Conservation (phyloP, 1,140 invertebrate genomes). For the Aphelinus certus region DNA sequence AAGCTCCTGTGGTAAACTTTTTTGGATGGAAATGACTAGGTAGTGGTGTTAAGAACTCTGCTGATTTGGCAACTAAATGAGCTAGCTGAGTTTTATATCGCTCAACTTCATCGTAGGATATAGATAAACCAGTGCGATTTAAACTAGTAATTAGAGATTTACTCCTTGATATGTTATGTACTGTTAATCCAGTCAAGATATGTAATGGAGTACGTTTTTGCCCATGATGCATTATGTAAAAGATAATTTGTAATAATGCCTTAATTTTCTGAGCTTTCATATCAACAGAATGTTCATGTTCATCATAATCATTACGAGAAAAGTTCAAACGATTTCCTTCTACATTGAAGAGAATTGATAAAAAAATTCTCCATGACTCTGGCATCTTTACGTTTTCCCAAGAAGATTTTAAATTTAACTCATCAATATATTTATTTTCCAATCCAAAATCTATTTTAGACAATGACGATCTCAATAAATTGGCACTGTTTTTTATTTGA, state of each 20-base stretch:
- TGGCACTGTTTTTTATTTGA: too few relatives aligned
- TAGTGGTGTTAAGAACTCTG: conserved; percentile 21
- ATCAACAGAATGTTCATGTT: not conserved
- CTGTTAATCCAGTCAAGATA: conserved; percentile 11
- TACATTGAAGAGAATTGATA: not conserved
- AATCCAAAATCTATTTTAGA: conserved; percentile 25
- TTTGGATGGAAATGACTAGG: conserved; percentile 39
- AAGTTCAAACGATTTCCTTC: not conserved
- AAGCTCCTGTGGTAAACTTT: conserved; percentile 36
- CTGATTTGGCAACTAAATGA: conserved; percentile 10
- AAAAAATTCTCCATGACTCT: not conserved
- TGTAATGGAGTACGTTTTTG: conserved; percentile 35
- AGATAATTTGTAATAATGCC: conserved; percentile 20
- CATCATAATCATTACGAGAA: conserved; percentile 1
- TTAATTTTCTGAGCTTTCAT: conserved; percentile 12
- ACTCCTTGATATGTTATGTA: conserved; percentile 28
- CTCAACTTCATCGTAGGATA: conserved; percentile 40
- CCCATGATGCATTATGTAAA: conserved; percentile 21
- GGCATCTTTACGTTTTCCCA: conserved; percentile 20
- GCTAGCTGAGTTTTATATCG: conserved; percentile 31
- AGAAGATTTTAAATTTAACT: conserved; percentile 13
- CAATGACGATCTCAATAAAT: not conserved
- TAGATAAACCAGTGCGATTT: conserved; percentile 29
- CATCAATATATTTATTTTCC: conserved; percentile 21
- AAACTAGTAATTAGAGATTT: conserved; percentile 24